Evolutionary conservation across 2,888 invertebrate species (phyloP), one percentile per base, ranked within the genome.

Genomic region (Hoplodrina blanda): DNA sequence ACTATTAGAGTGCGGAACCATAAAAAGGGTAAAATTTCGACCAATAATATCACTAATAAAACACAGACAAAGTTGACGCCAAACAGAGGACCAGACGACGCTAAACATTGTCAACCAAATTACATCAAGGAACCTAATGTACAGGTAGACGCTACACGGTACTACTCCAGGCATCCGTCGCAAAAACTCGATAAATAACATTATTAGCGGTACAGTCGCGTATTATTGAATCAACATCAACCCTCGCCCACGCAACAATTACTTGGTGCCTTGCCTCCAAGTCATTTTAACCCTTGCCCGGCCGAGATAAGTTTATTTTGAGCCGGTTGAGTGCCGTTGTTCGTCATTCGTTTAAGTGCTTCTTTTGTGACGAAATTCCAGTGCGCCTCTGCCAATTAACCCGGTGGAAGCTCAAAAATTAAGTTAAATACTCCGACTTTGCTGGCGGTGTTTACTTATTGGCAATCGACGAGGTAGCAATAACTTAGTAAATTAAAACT

Each of bases 251-350:
- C 94, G 94, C 93, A 90, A 91, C 91, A 93, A 93, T 94, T 93
- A 93, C 91, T 89, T 86, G 74, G 73, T 88, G 83, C 91, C 90
- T 90, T 90, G 90, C 91, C 91, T 90, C 88, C 88, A 91, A 92
- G 93, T 93, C 85, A 94, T 93, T 95, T 92, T 94, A 96, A 95
- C 95, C 95, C 95, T 95, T 95, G 94, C 95, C 94, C 92, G 91
- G 73, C 88, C 81, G 89, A 95, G 95, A 95, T 95, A 96, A 95
- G 95, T 96, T 95, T 96, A 95, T 96, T 95, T 95, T 95, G 94
- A 95, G 94, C 95, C 92, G 88, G 88, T 90, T 90, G 93, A 94
- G 93, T 93, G 92, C 92, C 88, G 90, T 89, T 90, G 89, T 84
- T 87, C 90, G 87, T 90, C 89, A 91, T 93, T 91, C 90, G 87